Evolutionary conservation across 2,797 vertebrate species (phyloP).

Genomic region (Danio aesculapii): DNA sequence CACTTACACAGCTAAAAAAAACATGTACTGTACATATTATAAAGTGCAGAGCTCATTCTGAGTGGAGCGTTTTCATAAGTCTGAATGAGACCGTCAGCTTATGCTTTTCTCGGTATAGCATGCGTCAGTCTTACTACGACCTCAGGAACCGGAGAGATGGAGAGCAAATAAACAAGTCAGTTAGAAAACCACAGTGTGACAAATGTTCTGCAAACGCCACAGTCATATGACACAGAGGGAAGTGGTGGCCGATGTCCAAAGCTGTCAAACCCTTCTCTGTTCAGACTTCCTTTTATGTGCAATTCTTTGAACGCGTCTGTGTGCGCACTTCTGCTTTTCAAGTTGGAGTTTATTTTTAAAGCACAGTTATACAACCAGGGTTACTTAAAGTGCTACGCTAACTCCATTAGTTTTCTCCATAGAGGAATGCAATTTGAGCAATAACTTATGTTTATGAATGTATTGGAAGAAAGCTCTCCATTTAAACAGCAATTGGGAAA

Average conservation of each 20-base stretch:
- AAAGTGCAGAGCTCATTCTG: not conserved
- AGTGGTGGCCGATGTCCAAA: conserved; percentile 53
- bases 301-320: not conserved
- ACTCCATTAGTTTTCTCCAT: no score
- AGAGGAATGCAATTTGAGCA: no score
- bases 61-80: not conserved
- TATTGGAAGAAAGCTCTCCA: no score
- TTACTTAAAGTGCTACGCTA: no score
- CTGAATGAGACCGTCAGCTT: conserved; percentile 67
- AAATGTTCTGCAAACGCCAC: conserved; percentile 69
- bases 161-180: conserved; percentile 45
- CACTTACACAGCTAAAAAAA: not conserved
- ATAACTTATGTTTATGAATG: no score
- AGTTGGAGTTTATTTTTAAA: no score
- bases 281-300: conserved; percentile 44
- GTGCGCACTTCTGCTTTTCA: not conserved
- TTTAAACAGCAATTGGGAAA: no score
- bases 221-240: conserved; percentile 59
- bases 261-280: conserved; percentile 19
- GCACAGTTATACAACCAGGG: no score
- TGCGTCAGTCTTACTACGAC: conserved; percentile 65
- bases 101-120: conserved; percentile 59
- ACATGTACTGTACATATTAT: not conserved
- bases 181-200: conserved; percentile 74
- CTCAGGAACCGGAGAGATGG: conserved; percentile 53